Evolutionary conservation across 2,888 invertebrate species (phyloP).

Genomic region (Morpho deidamia): DNA sequence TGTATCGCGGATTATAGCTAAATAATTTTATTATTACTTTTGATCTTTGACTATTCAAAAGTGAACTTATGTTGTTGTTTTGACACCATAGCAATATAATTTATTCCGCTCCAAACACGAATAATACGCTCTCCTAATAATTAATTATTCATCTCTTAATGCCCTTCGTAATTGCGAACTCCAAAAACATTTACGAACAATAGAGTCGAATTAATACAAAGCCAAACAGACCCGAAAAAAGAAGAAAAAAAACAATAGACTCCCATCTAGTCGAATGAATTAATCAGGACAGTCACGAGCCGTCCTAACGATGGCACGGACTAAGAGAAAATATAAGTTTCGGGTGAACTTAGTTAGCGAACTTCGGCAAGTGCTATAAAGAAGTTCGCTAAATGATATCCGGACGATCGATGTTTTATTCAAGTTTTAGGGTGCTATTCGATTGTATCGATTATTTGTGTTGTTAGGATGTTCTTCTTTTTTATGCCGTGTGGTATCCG

Average conservation of each 20-base stretch:
- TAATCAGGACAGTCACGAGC: conserved; percentile 70
- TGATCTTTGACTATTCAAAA: too few relatives aligned
- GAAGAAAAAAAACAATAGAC: conserved; percentile 47
- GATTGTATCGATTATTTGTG: conserved; percentile 6
- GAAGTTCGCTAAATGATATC: conserved; percentile 28
- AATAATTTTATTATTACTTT: too few relatives aligned
- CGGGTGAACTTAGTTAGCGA: conserved; percentile 43
- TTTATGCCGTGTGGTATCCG: too few relatives aligned
- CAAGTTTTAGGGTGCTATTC: conserved; percentile 23
- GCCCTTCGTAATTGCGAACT: conserved; percentile 8
- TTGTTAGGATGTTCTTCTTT: not conserved
- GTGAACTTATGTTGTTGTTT: too few relatives aligned
- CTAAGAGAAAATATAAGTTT: conserved; percentile 49
- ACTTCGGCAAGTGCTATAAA: conserved; percentile 31
- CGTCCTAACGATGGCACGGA: conserved; percentile 62
- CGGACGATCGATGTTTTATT: conserved; percentile 48
- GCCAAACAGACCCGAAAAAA: conserved; percentile 21
- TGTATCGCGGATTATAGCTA: too few relatives aligned
- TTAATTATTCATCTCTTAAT: conserved; percentile 19
- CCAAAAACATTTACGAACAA: conserved; percentile 20
- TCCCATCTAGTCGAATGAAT: conserved; percentile 45
- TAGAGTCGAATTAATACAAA: conserved; percentile 25
- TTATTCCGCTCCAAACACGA: not conserved
- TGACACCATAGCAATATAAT: not conserved
- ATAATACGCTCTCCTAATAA: not conserved